Conservation (phyloP, 2,888 invertebrate species). For the Escarpia spicata region DNA sequence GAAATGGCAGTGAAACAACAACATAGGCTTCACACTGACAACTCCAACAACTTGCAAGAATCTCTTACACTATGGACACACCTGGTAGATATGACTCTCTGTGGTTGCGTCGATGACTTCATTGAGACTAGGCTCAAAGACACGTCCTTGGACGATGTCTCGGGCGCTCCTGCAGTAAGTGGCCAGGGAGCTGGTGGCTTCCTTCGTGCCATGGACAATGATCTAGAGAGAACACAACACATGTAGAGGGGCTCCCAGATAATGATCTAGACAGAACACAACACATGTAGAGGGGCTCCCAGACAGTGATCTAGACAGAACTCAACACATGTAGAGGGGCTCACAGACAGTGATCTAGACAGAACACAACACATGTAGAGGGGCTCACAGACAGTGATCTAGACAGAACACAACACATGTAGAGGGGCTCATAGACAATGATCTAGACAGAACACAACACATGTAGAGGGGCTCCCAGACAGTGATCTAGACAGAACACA, state of each 20-base stretch:
- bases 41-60: not conserved
- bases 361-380: too few species aligned
- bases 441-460: too few species aligned
- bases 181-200: constrained; percentile 77
- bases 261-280: too few species aligned
- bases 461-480: too few species aligned
- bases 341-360: too few species aligned
- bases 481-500: too few species aligned
- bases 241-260: not conserved
- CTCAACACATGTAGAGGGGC: too few species aligned
- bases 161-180: constrained; percentile 71
- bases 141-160: constrained; percentile 72
- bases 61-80: constrained; percentile 56
- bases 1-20: not conserved
- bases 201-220: constrained; percentile 78
- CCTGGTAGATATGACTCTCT: constrained; percentile 97
- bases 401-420: too few species aligned
- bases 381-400: too few species aligned
- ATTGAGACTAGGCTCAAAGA: constrained; percentile 80
- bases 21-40: not conserved
- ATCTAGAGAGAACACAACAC: constrained; percentile 66
- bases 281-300: too few species aligned
- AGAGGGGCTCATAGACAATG: too few species aligned
- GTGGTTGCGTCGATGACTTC: constrained; percentile 95
- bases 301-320: too few species aligned